Evolutionary conservation across 2,888 invertebrate species (phyloP).

Genomic region (Germaria angustata): DNA sequence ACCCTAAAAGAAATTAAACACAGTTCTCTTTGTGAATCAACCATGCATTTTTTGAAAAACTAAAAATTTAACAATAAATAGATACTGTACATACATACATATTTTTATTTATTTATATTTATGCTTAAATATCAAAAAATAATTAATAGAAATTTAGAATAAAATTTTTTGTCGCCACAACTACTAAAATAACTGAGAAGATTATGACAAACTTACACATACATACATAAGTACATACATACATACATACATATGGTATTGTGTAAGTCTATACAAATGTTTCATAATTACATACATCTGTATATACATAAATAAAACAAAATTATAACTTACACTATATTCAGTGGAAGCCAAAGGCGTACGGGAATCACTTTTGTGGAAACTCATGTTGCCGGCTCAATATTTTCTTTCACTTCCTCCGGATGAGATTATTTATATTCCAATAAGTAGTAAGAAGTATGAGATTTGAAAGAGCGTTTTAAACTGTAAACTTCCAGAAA

Average conservation of each 20-base stretch:
- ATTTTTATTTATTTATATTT: neutral
- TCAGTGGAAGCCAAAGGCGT: slow-evolving; percentile 78
- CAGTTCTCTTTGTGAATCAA: neutral
- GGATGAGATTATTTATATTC: slow-evolving; percentile 8
- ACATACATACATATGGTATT: neutral
- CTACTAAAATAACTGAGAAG: slow-evolving; percentile 17
- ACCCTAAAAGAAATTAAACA: slow-evolving; percentile 12
- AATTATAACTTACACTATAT: slow-evolving; percentile 77
- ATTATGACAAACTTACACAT: slow-evolving; percentile 2
- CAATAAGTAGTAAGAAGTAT: neutral
- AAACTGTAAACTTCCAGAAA: slow-evolving; percentile 70
- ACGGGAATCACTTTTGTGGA: slow-evolving; percentile 79
- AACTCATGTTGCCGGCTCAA: slow-evolving; percentile 75
- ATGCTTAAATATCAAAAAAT: slow-evolving; percentile 10
- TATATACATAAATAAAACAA: neutral
- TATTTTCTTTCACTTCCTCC: neutral
- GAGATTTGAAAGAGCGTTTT: slow-evolving; percentile 51
- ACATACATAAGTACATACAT: neutral
- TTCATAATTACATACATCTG: neutral
- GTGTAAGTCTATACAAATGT: too few species aligned
- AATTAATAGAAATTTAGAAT: slow-evolving; percentile 33
- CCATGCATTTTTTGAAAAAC: neutral
- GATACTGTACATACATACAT: neutral
- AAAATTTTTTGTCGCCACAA: slow-evolving; percentile 28
- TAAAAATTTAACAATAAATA: neutral